Evolutionary conservation across 2,113 vertebrate genomes (phyloP).

Genomic region (Solea solea): DNA sequence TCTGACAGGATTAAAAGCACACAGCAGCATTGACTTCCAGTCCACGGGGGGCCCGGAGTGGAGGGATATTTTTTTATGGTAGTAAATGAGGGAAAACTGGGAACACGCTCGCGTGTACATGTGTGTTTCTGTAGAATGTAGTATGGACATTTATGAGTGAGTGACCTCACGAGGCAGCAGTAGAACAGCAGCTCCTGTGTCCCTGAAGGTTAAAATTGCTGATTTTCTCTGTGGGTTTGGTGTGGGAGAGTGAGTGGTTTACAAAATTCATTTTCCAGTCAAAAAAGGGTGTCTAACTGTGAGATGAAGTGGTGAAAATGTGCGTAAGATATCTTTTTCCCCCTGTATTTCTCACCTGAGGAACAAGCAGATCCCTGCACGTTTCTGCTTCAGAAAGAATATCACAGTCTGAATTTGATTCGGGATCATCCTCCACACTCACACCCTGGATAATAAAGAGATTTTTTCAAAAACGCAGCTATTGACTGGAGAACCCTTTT

Average conservation of each 20-base stretch:
- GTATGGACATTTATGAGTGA: too few species aligned
- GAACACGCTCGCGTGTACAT: too few species aligned
- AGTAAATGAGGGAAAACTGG: slow-evolving; percentile 29
- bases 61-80: slow-evolving; percentile 18
- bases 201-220: too few species aligned
- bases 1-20: slow-evolving; percentile 56
- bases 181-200: too few species aligned
- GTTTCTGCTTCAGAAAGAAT: slow-evolving; percentile 7
- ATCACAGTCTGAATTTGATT: background rate
- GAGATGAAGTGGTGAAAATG: too few species aligned
- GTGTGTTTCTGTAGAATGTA: too few species aligned
- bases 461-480: slow-evolving; percentile 4
- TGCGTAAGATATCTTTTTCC: too few species aligned
- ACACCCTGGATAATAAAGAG: background rate
- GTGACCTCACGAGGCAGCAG: too few species aligned
- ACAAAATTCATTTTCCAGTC: background rate
- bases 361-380: background rate
- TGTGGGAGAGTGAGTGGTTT: too few species aligned
- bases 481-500: slow-evolving; percentile 19
- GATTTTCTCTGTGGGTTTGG: too few species aligned
- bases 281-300: too few species aligned
- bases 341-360: background rate
- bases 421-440: background rate
- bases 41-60: slow-evolving; percentile 15
- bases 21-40: slow-evolving; percentile 6